These are phyloP conservation scores for Aphis craccivora DNA, from an alignment of 1,140 invertebrate genomes.

Conservation along the genomic window DNA sequence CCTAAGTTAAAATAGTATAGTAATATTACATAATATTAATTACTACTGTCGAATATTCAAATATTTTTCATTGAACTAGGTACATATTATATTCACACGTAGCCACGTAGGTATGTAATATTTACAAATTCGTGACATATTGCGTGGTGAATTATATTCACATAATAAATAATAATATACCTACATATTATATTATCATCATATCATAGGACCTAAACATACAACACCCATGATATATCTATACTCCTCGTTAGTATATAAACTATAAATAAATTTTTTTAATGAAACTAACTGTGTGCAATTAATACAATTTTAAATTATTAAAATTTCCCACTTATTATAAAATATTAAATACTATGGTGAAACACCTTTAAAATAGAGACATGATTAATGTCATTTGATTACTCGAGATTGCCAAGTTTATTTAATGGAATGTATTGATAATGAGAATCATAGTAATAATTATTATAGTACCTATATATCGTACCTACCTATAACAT, in stretches of 20 bases:
- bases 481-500: background rate
- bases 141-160: too few species aligned
- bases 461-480: background rate
- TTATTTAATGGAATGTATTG: background rate
- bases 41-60: background rate
- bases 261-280: background rate
- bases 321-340: background rate
- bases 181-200: background rate
- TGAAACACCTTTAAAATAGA: background rate
- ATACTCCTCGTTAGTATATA: background rate
- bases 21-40: background rate
- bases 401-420: background rate
- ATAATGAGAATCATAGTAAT: background rate
- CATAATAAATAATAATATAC: too few species aligned
- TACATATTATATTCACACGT: background rate
- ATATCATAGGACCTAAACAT: background rate
- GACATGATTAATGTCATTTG: slow-evolving; percentile 1
- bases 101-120: background rate
- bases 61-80: background rate
- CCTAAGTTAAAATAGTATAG: too few species aligned
- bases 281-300: background rate
- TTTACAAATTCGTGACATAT: background rate
- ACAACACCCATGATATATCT: background rate
- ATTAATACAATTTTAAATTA: background rate
- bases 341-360: background rate